Evolutionary conservation across 2,113 vertebrate species (phyloP).

Genomic region (Lipophrys pholis): DNA sequence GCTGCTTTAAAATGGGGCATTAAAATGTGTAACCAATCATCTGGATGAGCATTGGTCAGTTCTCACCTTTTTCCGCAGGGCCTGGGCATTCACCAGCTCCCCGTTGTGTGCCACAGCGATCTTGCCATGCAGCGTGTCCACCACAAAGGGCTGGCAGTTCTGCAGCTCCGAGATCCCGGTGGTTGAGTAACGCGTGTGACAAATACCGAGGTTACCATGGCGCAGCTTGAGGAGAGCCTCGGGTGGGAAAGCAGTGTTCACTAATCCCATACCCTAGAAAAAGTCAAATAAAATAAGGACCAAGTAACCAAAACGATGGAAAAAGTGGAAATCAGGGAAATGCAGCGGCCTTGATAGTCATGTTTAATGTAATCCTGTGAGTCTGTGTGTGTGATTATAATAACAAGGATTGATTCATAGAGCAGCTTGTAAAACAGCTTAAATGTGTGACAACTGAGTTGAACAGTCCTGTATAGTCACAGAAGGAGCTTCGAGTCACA

Average conservation of each 20-base stretch:
- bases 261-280: slow-evolving; percentile 94
- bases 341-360: neutral
- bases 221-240: slow-evolving; percentile 94
- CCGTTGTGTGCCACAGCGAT: slow-evolving; percentile 98
- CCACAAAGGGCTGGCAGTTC: slow-evolving; percentile 98
- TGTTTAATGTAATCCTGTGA: neutral
- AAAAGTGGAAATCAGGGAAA: neutral
- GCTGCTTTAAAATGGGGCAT: too few relatives aligned
- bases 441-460: neutral
- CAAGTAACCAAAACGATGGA: too few relatives aligned
- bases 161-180: slow-evolving; percentile 95
- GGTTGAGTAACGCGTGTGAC: slow-evolving; percentile 96
- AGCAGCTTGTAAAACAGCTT: too few relatives aligned
- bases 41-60: neutral
- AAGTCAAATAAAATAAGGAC: neutral
- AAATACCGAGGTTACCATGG: slow-evolving; percentile 93
- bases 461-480: neutral
- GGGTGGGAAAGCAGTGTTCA: slow-evolving; percentile 90
- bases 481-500: neutral
- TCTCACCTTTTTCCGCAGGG: slow-evolving; percentile 88
- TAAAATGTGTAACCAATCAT: too few relatives aligned
- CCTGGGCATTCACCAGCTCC: slow-evolving; percentile 91
- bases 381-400: neutral
- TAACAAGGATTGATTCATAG: too few relatives aligned
- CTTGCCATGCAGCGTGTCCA: slow-evolving; percentile 96